These are phyloP conservation scores for Aix galericulata DNA, from an alignment of 2,113 vertebrate species.

Conservation along the genomic window DNA sequence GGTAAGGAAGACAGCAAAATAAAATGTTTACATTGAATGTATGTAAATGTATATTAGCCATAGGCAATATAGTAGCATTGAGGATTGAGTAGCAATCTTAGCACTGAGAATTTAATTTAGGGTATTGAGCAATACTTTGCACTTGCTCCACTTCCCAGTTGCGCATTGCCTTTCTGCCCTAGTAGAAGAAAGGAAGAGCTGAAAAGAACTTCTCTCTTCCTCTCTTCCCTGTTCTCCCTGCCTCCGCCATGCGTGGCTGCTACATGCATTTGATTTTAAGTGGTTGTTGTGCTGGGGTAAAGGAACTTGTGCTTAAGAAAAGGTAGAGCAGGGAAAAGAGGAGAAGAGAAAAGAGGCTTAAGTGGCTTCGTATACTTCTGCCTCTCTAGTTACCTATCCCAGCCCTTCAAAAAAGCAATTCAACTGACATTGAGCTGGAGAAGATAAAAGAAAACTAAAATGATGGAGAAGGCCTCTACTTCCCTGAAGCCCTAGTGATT, in stretches of 20 bases:
- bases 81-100: neutral
- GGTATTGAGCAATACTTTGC: neutral
- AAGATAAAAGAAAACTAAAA: neutral
- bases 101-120: neutral
- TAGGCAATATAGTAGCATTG: neutral
- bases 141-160: neutral
- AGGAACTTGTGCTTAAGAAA: neutral
- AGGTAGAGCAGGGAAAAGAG: neutral
- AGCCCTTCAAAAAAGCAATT: neutral
- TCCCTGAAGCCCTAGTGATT: neutral
- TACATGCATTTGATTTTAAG: neutral
- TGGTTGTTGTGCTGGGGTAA: neutral
- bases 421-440: neutral
- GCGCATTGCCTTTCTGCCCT: neutral
- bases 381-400: neutral
- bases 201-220: neutral
- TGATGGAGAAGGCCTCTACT: neutral
- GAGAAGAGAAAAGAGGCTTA: neutral
- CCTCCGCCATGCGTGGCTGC: neutral
- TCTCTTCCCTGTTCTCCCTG: neutral
- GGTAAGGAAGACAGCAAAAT: neutral
- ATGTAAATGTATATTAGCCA: neutral
- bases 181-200: neutral
- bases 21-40: neutral
- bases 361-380: neutral